A percentile compares a stretch with the other conserved stretches of the same genome.
Evolutionary conservation across 2,888 invertebrate genomes (phyloP).

Genomic region (Drosophila robusta): DNA sequence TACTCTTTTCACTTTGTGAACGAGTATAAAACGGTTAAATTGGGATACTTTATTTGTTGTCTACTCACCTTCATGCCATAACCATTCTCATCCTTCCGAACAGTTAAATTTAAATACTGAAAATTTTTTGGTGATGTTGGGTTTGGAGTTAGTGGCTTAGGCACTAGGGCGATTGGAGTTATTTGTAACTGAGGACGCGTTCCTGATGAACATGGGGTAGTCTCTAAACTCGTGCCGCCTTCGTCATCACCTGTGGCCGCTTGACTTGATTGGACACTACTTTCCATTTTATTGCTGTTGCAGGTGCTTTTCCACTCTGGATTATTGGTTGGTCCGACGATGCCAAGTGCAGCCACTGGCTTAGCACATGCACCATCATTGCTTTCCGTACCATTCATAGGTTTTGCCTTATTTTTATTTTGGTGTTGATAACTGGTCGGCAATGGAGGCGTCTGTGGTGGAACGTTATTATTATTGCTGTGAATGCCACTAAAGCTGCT

Average conservation of each 20-base stretch:
- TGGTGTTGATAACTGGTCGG: constrained; percentile 77
- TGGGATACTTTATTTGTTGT: not conserved
- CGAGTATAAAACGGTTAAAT: no score
- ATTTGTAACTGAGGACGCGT: constrained; percentile 63
- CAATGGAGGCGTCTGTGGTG: constrained; percentile 84
- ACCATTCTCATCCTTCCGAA: constrained; percentile 85
- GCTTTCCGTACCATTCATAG: constrained; percentile 78
- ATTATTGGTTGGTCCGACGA: constrained; percentile 38
- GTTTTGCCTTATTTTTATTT: constrained; percentile 70
- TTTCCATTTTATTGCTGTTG: constrained; percentile 42
- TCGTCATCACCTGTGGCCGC: constrained; percentile 36
- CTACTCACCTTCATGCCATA: constrained; percentile 85
- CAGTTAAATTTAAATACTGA: constrained; percentile 84
- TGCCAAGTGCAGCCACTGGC: constrained; percentile 45
- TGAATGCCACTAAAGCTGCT: constrained; percentile 66
- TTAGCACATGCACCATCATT: constrained; percentile 42
- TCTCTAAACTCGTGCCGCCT: constrained; percentile 8
- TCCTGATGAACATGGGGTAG: constrained; percentile 32
- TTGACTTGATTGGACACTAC: constrained; percentile 14
- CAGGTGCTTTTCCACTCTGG: constrained; percentile 30
- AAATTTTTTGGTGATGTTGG: constrained; percentile 82
- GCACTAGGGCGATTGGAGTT: constrained; percentile 37
- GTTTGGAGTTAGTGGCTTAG: constrained; percentile 58
- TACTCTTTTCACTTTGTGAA: no score
- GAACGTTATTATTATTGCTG: constrained; percentile 58